phyloP scores from a whole-genome alignment of 30 jellyfish, hydroid and myxozoan species.

The Aurelia sp. region DNA sequence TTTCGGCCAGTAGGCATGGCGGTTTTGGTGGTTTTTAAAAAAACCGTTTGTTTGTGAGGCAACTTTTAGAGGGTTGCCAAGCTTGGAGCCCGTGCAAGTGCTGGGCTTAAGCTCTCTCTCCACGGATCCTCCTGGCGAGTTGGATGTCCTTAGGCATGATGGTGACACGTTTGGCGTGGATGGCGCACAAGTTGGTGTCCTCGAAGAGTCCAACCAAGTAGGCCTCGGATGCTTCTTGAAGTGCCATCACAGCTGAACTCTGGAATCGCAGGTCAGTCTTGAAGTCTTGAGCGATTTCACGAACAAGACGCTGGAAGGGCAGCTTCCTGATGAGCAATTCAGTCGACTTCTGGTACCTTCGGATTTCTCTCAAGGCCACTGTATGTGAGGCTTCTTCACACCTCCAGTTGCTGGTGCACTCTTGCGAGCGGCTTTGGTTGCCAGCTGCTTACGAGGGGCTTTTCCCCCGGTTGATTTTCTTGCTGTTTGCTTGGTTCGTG shows the following conservation, averaged over 20 bases:
- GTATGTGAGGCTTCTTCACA: conserved; percentile 92
- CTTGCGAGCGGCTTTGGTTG: conserved; percentile 93
- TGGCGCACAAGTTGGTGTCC: conserved; percentile 86
- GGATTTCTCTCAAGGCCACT: conserved; percentile 86
- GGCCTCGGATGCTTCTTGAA: conserved; percentile 93
- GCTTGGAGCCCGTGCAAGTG: neutral
- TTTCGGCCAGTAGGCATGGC: too few species aligned
- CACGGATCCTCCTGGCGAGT: conserved; percentile 85
- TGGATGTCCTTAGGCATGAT: conserved; percentile 94
- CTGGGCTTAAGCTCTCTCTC: conserved; percentile 68
- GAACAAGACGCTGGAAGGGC: conserved; percentile 88
- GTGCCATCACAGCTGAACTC: conserved; percentile 86
- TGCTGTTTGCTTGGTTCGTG: conserved; percentile 96
- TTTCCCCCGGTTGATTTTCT: conserved; percentile 92
- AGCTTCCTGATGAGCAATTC: conserved; percentile 87
- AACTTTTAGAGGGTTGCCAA: too few species aligned
- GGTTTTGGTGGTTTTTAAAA: too few species aligned
- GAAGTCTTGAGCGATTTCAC: conserved; percentile 94
- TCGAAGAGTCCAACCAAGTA: conserved; percentile 85
- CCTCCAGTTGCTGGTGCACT: conserved; percentile 98
- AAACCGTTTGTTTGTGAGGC: too few species aligned
- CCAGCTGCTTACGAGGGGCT: conserved; percentile 98
- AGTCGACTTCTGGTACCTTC: conserved; percentile 90
- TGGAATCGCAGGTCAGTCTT: conserved; percentile 90
- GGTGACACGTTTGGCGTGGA: conserved; percentile 85